Evolutionary conservation across 2,888 invertebrate genomes (phyloP), one percentile per base, ranked within the genome.

Genomic region (Palloptera scutellata): DNA sequence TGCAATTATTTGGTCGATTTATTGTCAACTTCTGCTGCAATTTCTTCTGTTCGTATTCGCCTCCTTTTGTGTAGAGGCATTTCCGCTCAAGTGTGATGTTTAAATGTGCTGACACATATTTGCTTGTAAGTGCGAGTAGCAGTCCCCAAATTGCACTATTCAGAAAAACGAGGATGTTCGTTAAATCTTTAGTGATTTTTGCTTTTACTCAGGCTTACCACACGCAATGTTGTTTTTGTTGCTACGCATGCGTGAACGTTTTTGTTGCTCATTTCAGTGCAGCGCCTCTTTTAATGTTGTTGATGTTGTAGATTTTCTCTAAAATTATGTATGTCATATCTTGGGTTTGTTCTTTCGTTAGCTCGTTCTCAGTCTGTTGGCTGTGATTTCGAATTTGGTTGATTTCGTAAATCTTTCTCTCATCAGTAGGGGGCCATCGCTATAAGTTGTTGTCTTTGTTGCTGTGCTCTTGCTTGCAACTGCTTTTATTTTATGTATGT

Each of bases 361-460:
- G 10, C 42, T 8, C n/a, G 51, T 11, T 53, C 42, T 15, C 19
- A 59, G 53, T 60, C 51, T 42, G 53, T 30, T 30, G 30, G 30
- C 6, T 30, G 2, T 30, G 30, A 4, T 30, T 2, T 30, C 6
- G 30, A 6, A 30, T 30, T 30, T 30, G 30, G 30, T 30, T 30
- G 9, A 8, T 64, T 59, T 13, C 40, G 30, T 42, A 66, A 65
- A 69, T 66, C 66, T 30, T 30, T 30, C 30, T 66, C 40, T 30
- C 66, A 66, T 48, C 66, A 59, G 62, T 52, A 55, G 69, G 66
- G 68, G 62, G 66, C 63, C 62, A 43, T 15, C 54, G 11, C 17
- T n/a, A 20, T 59, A 30, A 30, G 30, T 30, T 30, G 30, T 6
- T 30, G 30, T n/a, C n/a, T n/a, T n/a, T n/a, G n/a, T n/a, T n/a